Conservation (phyloP, 1,140 invertebrate genomes). For the Camponotus pennsylvanicus region DNA sequence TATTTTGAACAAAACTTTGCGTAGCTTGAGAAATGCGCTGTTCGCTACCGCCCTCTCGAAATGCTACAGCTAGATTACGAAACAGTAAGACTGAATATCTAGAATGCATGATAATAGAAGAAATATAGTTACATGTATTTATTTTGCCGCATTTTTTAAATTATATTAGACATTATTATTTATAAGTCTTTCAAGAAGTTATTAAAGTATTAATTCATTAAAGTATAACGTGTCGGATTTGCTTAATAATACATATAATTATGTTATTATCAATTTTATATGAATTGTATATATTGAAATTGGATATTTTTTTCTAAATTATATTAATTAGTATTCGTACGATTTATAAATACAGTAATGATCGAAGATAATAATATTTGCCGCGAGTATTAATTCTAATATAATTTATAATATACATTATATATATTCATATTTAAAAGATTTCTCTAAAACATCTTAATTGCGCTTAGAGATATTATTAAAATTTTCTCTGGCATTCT, state of each 20-base stretch:
- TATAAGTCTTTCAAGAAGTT: not conserved
- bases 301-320: no score
- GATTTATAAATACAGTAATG: no score
- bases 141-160: slow-evolving; percentile 2
- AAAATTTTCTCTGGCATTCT: no score
- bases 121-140: not conserved
- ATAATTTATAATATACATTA: no score
- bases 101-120: not conserved
- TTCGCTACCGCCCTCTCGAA: slow-evolving; percentile 18
- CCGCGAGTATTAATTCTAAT: no score
- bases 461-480: no score
- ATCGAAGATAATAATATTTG: no score
- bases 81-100: not conserved
- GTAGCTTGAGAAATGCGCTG: not conserved
- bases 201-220: not conserved
- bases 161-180: not conserved
- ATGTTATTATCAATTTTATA: not conserved
- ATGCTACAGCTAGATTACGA: not conserved
- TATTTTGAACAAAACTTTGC: not conserved
- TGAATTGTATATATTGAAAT: no score
- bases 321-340: no score
- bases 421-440: no score
- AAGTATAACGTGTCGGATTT: not conserved
- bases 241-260: not conserved
- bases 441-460: no score